Percentiles rank a stretch among this genome's conserved stretches.
Conservation (phyloP, 1,140 invertebrate genomes). For the Drosophila murphyi region DNA sequence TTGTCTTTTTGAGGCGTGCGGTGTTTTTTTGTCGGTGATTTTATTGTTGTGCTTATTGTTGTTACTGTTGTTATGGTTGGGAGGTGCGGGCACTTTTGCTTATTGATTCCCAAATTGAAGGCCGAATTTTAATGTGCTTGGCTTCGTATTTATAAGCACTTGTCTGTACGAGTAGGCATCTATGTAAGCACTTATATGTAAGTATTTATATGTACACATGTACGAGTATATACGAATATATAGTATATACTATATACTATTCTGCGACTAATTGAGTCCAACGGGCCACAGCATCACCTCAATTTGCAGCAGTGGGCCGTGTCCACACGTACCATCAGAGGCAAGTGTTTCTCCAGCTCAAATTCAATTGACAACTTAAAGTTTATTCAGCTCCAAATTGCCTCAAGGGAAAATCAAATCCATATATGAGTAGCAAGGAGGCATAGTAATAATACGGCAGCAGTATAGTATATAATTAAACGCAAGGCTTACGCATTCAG, state of each 20-base stretch:
- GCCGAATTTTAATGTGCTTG: conserved; percentile 62
- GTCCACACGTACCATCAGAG: not conserved
- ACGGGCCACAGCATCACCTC: conserved; percentile 5
- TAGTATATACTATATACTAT: conserved; percentile 5
- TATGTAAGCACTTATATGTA: not conserved
- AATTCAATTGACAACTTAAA: conserved; percentile 26
- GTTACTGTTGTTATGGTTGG: conserved; percentile 1
- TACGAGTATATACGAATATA: not conserved
- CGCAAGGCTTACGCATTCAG: too few species aligned
- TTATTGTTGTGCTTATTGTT: conserved; percentile 19
- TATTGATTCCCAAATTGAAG: conserved; percentile 77
- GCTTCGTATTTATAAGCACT: conserved; percentile 31
- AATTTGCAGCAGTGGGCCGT: not conserved
- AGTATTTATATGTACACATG: not conserved
- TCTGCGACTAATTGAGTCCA: not conserved
- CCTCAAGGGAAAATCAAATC: too few species aligned
- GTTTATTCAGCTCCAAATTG: not conserved
- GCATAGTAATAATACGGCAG: too few species aligned
- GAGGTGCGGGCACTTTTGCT: conserved; percentile 53
- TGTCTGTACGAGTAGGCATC: conserved; percentile 5
- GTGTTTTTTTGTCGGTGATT: not conserved
- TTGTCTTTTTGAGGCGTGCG: conserved; percentile 38
- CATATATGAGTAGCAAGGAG: too few species aligned
- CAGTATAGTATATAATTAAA: too few species aligned
- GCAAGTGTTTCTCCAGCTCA: conserved; percentile 1